Conservation (phyloP, 2,113 vertebrate genomes). For the Penelope pileata region DNA sequence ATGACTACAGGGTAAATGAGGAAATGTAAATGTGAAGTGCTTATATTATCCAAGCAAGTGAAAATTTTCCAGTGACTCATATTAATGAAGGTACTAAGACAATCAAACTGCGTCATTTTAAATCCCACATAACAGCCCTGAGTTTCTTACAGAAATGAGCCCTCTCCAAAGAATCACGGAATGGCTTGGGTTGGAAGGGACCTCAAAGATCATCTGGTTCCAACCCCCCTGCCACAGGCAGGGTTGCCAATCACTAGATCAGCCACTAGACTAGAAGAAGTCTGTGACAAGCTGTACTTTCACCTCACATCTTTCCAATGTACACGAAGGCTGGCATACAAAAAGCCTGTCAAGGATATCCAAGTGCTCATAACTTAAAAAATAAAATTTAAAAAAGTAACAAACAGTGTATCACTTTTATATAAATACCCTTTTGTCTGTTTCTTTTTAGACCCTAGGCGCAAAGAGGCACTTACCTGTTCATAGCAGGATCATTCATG, state of each 20-base stretch:
- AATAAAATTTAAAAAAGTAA: too few species aligned
- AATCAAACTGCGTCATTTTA: not conserved
- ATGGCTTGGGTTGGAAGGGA: too few species aligned
- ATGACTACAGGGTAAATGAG: not conserved
- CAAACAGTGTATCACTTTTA: not conserved
- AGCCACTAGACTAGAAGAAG: too few species aligned
- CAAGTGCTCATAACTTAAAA: not conserved
- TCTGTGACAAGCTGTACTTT: not conserved
- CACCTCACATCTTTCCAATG: not conserved
- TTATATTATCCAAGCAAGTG: not conserved
- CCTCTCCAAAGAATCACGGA: too few species aligned
- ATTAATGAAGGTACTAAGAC: not conserved
- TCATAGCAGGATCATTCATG: conserved; percentile 98
- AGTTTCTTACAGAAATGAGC: not conserved
- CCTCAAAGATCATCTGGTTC: too few species aligned
- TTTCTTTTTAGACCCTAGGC: not conserved
- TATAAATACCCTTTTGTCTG: not conserved
- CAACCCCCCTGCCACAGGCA: too few species aligned
- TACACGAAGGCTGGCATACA: not conserved
- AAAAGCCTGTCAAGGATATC: not conserved
- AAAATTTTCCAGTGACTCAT: conserved; percentile 16
- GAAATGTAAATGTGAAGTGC: not conserved
- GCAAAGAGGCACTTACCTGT: conserved; percentile 78
- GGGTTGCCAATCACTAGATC: too few species aligned
- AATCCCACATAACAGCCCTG: not conserved